phyloP scores from a whole-genome alignment of 2,888 invertebrate species.

The Strigamia maritima region DNA sequence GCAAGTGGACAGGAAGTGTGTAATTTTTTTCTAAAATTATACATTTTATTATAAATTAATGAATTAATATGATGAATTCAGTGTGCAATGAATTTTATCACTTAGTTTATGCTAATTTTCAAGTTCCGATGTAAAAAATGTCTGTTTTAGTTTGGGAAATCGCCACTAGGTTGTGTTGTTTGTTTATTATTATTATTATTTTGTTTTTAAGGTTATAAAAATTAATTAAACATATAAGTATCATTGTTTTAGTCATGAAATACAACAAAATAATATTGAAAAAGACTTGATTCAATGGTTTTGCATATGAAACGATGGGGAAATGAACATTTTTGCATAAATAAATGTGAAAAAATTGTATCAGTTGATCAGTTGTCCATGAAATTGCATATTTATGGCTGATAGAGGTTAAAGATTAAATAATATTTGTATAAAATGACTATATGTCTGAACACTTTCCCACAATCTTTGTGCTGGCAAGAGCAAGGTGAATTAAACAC shows the following conservation, averaged over 20 bases:
- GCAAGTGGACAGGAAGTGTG: background rate
- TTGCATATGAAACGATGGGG: background rate
- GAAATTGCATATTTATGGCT: background rate
- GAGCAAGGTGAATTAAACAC: conserved; percentile 9
- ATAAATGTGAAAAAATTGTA: background rate
- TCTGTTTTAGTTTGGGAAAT: background rate
- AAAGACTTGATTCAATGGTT: background rate
- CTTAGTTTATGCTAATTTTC: too few relatives aligned
- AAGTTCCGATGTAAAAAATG: too few relatives aligned
- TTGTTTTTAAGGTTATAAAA: too few relatives aligned
- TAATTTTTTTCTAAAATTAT: background rate
- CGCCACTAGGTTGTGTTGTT: background rate
- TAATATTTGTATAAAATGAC: background rate
- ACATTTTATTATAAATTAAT: background rate
- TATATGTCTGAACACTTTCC: background rate
- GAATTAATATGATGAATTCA: background rate
- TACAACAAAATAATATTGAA: background rate
- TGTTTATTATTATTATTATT: too few relatives aligned
- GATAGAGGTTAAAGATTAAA: background rate
- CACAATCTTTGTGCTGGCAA: background rate
- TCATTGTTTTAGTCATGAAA: too few relatives aligned
- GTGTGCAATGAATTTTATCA: background rate
- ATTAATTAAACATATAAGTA: too few relatives aligned
- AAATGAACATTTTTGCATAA: background rate
- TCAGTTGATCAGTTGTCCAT: background rate